phyloP scores from a whole-genome alignment of 2,888 invertebrate species.

The Heliconius ethilla region DNA sequence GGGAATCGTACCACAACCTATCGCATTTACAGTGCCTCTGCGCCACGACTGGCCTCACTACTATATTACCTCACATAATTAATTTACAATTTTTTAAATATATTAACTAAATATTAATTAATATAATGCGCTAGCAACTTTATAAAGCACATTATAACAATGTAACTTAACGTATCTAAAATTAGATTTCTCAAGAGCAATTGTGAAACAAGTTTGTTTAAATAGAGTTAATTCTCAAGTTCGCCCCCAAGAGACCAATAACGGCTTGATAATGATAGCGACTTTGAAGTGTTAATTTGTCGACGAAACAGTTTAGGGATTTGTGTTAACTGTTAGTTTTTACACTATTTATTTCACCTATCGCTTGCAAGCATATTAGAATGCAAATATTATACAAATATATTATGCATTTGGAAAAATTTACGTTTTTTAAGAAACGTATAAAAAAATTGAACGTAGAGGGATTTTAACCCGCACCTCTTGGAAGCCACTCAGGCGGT shows the following conservation, averaged over 20 bases:
- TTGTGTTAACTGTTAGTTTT: conserved; percentile 1
- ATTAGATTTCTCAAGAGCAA: conserved; percentile 38
- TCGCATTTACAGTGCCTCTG: too few relatives aligned
- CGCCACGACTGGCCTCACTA: background rate
- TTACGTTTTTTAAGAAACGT: background rate
- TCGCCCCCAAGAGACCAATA: conserved; percentile 51
- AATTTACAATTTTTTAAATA: background rate
- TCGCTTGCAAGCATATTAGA: too few relatives aligned
- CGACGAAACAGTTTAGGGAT: conserved; percentile 38
- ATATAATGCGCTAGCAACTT: conserved; percentile 3
- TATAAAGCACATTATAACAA: conserved; percentile 19
- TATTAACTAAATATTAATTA: background rate
- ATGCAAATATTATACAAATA: too few relatives aligned
- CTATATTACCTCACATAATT: background rate
- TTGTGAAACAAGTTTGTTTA: conserved; percentile 38
- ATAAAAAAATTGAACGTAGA: background rate
- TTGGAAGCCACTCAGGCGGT: background rate
- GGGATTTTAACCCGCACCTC: background rate
- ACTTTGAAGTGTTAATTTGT: conserved; percentile 52
- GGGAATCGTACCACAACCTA: too few relatives aligned
- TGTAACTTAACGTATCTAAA: conserved; percentile 35
- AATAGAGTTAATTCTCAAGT: conserved; percentile 40
- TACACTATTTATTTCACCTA: background rate
- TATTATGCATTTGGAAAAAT: too few relatives aligned
- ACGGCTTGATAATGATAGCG: conserved; percentile 47